Evolutionary conservation across 2,888 invertebrate genomes (phyloP), one percentile per base, ranked within the genome.

Genomic region (Harmothoe impar): DNA sequence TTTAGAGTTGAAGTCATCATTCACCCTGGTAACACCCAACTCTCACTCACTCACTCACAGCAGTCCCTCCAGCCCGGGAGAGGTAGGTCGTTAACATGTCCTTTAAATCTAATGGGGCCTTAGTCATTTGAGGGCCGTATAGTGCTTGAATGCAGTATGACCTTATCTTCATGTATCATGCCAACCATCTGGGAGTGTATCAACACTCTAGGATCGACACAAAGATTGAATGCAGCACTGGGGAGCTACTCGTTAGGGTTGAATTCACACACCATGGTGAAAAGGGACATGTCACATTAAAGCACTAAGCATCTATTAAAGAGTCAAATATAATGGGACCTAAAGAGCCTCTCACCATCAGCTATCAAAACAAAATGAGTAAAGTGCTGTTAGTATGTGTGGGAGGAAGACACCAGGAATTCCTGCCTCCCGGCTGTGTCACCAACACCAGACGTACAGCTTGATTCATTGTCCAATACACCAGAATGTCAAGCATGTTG

Each of bases 381-480:
- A 62, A 62, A 62, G 62, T 62, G 62, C 62, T n/a, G 3, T 62
- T n/a, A n/a, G 7, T 62, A n/a, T 62, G 62, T n/a, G 15, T 62
- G 20, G n/a, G 3, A 62, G 23, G 62, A 62, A 20, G 62, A 20
- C 62, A 20, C 62, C 62, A n/a, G 43, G 43, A 43, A 43, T n/a
- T n/a, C 62, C 62, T 62, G 3, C 15, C 62, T 15, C 20, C 62
- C 62, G 20, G 12, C 20, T 62, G 15, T n/a, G 23, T 5, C 62
- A 20, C n/a, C 62, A 62, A 1, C 62, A 62, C n/a, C 15, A 62
- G 62, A 12, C 7, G n/a, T 62, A n/a, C 12, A 15, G 62, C 20
- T 62, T 62, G 62, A 62, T 62, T 62, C 62, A 62, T 62, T n/a
- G 62, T n/a, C 62, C 62, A 62, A n/a, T n/a, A 62, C 20, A 3